These are phyloP conservation scores for Drosophila barbarae DNA, from an alignment of 2,888 invertebrate species.

Conservation along the genomic window DNA sequence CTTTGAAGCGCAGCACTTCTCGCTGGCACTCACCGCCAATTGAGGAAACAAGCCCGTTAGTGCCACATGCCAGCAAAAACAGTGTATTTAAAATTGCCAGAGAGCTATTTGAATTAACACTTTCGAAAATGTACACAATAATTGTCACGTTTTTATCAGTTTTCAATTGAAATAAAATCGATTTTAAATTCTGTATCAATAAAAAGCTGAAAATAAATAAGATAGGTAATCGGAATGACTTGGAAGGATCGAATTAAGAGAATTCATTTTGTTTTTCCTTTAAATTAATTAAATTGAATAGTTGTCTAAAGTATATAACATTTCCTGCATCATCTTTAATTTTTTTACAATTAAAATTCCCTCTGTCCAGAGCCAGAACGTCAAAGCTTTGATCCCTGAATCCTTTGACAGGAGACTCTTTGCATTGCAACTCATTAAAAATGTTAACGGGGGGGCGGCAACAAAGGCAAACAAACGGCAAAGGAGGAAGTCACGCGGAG, in stretches of 20 bases:
- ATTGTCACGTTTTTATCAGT: slow-evolving; percentile 18
- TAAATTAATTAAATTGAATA: neutral
- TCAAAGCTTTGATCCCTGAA: slow-evolving; percentile 23
- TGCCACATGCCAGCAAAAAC: slow-evolving; percentile 13
- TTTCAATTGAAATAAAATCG: slow-evolving; percentile 5
- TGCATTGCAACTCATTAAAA: slow-evolving; percentile 45
- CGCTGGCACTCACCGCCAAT: slow-evolving; percentile 23
- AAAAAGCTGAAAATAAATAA: neutral
- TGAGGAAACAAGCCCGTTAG: slow-evolving; percentile 23
- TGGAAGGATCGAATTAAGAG: neutral
- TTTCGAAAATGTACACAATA: slow-evolving; percentile 17
- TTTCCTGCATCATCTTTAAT: neutral
- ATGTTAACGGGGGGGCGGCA: slow-evolving; percentile 24
- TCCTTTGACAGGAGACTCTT: slow-evolving; percentile 27
- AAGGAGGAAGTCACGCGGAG: neutral
- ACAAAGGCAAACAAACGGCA: slow-evolving; percentile 31
- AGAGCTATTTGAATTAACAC: slow-evolving; percentile 32
- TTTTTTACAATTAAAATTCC: neutral
- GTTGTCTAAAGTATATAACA: neutral
- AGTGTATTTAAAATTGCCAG: slow-evolving; percentile 22
- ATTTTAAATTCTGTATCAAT: slow-evolving; percentile 3
- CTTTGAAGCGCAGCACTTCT: slow-evolving; percentile 20
- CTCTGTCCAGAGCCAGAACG: neutral
- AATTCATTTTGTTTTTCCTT: neutral
- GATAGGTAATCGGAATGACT: neutral